A percentile compares a stretch with the other conserved stretches of the same genome.
These are phyloP conservation scores for Notolepis coatsorum DNA, from an alignment of 2,797 vertebrate species.

Conservation along the genomic window DNA sequence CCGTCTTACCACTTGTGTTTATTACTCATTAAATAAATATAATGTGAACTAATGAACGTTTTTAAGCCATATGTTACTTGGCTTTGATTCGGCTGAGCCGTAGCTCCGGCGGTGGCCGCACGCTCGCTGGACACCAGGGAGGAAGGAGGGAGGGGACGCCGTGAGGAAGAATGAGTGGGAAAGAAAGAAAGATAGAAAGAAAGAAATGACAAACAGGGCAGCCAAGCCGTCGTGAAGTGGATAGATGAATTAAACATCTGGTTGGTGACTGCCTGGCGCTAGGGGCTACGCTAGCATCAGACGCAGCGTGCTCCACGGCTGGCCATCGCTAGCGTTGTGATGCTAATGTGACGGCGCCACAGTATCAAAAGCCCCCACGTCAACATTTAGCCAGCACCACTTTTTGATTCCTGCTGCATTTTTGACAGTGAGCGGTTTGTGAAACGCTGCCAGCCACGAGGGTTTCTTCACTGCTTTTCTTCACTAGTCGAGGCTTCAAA, in stretches of 20 bases:
- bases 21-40: not conserved
- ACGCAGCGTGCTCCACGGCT: constrained; percentile 28
- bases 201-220: constrained; percentile 34
- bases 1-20: not conserved
- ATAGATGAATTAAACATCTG: constrained; percentile 69
- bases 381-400: not conserved
- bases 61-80: no score
- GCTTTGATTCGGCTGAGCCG: not conserved
- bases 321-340: constrained; percentile 24
- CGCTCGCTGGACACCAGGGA: not conserved
- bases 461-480: constrained; percentile 43
- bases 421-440: constrained; percentile 14
- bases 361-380: not conserved
- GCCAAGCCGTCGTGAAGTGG: constrained; percentile 52
- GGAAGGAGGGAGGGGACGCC: constrained; percentile 17
- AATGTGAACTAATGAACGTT: no score
- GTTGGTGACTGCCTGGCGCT: constrained; percentile 37
- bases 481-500: constrained; percentile 48
- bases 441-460: constrained; percentile 24
- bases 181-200: constrained; percentile 21
- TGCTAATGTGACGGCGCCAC: constrained; percentile 16
- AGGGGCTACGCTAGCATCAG: constrained; percentile 48
- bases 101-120: not conserved
- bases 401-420: constrained; percentile 5
- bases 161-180: constrained; percentile 31